phyloP scores from a whole-genome alignment of 2,113 vertebrate genomes.

The Pyrgilauda ruficollis region DNA sequence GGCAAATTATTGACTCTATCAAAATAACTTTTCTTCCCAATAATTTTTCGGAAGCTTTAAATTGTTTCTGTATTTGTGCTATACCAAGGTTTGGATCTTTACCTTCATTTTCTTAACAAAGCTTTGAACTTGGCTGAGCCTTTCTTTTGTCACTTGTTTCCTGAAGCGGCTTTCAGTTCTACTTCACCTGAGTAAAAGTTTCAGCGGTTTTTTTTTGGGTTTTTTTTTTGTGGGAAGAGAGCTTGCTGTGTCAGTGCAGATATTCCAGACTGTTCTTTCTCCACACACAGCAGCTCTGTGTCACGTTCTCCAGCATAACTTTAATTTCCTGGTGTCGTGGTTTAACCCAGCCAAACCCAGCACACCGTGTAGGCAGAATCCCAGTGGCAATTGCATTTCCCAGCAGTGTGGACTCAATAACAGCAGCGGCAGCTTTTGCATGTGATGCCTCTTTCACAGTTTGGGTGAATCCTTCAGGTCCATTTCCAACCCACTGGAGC shows the following conservation, averaged over 20 bases:
- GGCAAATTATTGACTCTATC: neutral
- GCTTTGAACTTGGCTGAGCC: neutral
- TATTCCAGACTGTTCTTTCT: neutral
- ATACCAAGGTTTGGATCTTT: neutral
- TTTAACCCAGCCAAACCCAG: neutral
- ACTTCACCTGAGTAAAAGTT: neutral
- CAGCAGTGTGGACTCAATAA: neutral
- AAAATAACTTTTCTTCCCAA: neutral
- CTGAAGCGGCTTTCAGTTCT: neutral
- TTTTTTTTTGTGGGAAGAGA: neutral
- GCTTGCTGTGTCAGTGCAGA: neutral
- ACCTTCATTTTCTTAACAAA: neutral
- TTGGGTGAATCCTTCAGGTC: neutral
- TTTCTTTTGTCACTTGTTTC: neutral
- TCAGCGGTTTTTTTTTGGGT: too few relatives aligned
- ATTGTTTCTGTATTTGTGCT: neutral
- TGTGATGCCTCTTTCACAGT: neutral
- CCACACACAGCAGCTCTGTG: neutral
- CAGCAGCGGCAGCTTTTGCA: neutral
- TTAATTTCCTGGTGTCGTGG: neutral
- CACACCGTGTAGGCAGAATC: fast-evolving
- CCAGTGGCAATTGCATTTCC: neutral
- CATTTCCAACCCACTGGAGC: neutral
- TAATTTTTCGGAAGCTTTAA: neutral
- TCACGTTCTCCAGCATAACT: neutral